phyloP scores from a whole-genome alignment of 2,888 invertebrate species.

The Uloborus plumipes region DNA sequence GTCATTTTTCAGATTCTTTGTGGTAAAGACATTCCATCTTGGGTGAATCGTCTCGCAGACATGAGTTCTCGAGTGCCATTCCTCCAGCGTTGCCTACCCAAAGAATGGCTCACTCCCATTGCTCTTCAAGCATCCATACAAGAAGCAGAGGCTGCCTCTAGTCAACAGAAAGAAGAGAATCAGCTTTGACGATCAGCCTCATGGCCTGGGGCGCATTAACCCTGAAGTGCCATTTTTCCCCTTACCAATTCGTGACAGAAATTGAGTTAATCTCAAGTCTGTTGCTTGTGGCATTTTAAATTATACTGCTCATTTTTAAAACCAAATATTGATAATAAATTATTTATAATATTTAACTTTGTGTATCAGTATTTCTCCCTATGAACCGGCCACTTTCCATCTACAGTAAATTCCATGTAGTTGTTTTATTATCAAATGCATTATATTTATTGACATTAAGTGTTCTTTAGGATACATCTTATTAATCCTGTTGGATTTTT shows the following conservation, averaged over 20 bases:
- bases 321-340: too few relatives aligned
- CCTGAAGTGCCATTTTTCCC: slow-evolving; percentile 52
- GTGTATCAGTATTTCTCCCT: too few relatives aligned
- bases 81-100: slow-evolving; percentile 95
- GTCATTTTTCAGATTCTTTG: slow-evolving; percentile 85
- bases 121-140: slow-evolving; percentile 84
- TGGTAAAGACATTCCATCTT: slow-evolving; percentile 95
- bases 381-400: too few relatives aligned
- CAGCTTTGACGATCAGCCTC: slow-evolving; percentile 60
- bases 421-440: too few relatives aligned
- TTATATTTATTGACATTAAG: too few relatives aligned
- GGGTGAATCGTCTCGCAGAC: slow-evolving; percentile 98
- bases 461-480: too few relatives aligned
- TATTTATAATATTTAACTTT: too few relatives aligned
- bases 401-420: too few relatives aligned
- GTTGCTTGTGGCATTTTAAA: neutral
- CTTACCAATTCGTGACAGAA: too few relatives aligned
- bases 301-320: neutral
- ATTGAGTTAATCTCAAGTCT: neutral
- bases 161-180: slow-evolving; percentile 30
- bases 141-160: slow-evolving; percentile 55
- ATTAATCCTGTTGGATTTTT: too few relatives aligned
- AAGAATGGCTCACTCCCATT: slow-evolving; percentile 98
- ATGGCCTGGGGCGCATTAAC: slow-evolving; percentile 53
- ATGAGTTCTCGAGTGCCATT: slow-evolving; percentile 99